A percentile compares a stretch with the other conserved stretches of the same genome.
These are phyloP conservation scores for Diabrotica virgifera DNA, from an alignment of 1,140 invertebrate species.

Conservation along the genomic window DNA sequence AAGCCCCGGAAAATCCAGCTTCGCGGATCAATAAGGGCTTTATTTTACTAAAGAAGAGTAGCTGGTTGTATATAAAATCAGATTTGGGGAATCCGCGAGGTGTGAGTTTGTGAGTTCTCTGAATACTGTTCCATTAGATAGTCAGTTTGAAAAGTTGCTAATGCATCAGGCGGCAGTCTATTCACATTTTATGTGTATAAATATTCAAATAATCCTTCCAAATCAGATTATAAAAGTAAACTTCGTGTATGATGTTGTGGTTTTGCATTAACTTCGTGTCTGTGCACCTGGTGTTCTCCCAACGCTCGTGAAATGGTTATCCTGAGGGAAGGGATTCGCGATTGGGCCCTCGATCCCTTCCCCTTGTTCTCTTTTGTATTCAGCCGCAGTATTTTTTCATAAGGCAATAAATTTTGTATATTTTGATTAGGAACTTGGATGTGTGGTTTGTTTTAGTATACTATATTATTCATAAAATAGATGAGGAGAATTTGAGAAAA, in stretches of 20 bases:
- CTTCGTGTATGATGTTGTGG: constrained; percentile 44
- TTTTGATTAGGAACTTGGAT: too few relatives aligned
- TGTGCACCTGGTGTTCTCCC: constrained; percentile 38
- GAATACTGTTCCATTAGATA: constrained; percentile 28
- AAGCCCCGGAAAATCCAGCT: not conserved
- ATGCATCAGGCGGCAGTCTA: constrained; percentile 33
- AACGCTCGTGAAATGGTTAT: constrained; percentile 25
- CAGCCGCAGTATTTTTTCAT: too few relatives aligned
- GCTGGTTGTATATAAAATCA: constrained; percentile 5
- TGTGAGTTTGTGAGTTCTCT: constrained; percentile 15
- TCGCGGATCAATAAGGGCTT: not conserved
- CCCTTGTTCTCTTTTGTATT: too few relatives aligned
- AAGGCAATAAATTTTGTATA: too few relatives aligned
- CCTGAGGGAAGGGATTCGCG: not conserved
- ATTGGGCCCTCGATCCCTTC: too few relatives aligned
- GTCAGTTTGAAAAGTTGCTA: constrained; percentile 35
- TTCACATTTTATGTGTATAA: constrained; percentile 42
- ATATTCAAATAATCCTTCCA: constrained; percentile 44
- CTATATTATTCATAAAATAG: too few relatives aligned
- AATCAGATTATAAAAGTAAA: constrained; percentile 45
- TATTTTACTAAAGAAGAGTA: constrained; percentile 3
- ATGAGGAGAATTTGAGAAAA: too few relatives aligned
- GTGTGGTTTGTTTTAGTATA: too few relatives aligned
- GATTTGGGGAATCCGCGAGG: constrained; percentile 10
- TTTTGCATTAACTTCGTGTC: constrained; percentile 41